A percentile compares a stretch with the other conserved stretches of the same genome.
phyloP scores from a whole-genome alignment of 2,113 vertebrate genomes.

The Aramus guarauna region DNA sequence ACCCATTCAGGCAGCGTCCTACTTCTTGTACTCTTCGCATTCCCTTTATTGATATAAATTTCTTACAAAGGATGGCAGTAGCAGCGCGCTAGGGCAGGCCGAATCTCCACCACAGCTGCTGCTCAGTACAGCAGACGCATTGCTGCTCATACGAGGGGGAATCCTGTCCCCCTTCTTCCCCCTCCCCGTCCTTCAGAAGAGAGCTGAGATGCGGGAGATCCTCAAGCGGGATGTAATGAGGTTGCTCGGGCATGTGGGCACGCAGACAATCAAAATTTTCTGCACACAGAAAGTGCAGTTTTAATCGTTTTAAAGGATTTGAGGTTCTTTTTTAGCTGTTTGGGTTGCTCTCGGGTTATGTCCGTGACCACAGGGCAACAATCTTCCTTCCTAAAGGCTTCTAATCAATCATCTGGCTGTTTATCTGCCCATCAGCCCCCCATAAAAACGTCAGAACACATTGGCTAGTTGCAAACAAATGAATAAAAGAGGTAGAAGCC shows the following conservation, averaged over 20 bases:
- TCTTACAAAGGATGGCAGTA: not conserved
- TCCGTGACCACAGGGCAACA: not conserved
- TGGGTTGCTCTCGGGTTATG: not conserved
- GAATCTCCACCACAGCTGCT: not conserved
- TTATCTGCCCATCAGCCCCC: not conserved
- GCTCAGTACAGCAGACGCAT: not conserved
- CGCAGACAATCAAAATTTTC: not conserved
- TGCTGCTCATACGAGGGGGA: not conserved
- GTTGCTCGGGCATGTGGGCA: not conserved
- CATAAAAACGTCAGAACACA: constrained; percentile 27
- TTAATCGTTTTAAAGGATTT: not conserved
- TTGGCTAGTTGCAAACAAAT: not conserved
- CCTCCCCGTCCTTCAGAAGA: not conserved
- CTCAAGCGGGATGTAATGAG: not conserved
- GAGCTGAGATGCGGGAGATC: not conserved
- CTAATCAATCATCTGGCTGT: not conserved
- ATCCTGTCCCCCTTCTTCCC: not conserved
- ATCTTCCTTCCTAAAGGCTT: not conserved
- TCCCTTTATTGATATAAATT: not conserved
- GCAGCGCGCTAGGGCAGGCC: not conserved
- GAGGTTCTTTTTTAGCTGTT: not conserved
- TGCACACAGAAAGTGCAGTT: not conserved
- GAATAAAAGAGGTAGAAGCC: constrained; percentile 12
- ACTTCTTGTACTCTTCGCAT: not conserved
- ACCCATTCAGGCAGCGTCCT: not conserved